Evolutionary conservation across 64 coral and sea anemone species (phyloP), one percentile per base, ranked within the genome.

Genomic region (Pocillopora damicornis): DNA sequence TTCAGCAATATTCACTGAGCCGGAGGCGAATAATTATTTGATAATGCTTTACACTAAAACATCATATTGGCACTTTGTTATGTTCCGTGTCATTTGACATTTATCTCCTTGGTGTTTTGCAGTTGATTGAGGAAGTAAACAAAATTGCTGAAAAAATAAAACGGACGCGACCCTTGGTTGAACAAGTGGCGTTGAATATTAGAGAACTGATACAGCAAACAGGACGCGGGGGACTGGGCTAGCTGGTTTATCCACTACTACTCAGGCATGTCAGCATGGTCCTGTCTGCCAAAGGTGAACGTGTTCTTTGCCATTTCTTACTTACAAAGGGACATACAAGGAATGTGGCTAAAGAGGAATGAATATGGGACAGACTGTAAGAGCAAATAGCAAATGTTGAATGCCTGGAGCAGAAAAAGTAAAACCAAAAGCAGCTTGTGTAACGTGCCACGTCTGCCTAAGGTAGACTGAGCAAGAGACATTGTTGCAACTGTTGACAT

Each of bases 181-280:
- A 91, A 86, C 60, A 86, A 30, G 36, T 91, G 56, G 89, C 81
- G 26, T 37, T 25, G 20, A 68, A 37, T 35, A 86, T 91, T 59
- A 23, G 75, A 16, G 73, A 91, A 61, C 81, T 91, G 22, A 86
- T 91, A 59, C 37, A 85, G 9, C 69, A 58, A 85, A 58, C 64
- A 14, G 63, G 37, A 51, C 42, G 42, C 42, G 2, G 42, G 42
- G 42, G 42, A 26, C 57, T 57, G 42, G 37, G 22, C 22, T 51
- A 73, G 65, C 38, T 60, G 20, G 18, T 20, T 12, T 34, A 71
- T 11, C 67, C 67, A 71, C 11, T 71, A n/a, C 7, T 23, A 71
- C 42, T 51, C 42, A 7, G 2, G 42, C 7, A 51, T 51, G 42
- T 51, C 42, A 51, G 42, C 42, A 63, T 17, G 22, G 67, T 71